A percentile compares a stretch with the other conserved stretches of the same genome.
phyloP scores from a whole-genome alignment of 2,797 vertebrate species.

The Onychomys leucogaster region DNA sequence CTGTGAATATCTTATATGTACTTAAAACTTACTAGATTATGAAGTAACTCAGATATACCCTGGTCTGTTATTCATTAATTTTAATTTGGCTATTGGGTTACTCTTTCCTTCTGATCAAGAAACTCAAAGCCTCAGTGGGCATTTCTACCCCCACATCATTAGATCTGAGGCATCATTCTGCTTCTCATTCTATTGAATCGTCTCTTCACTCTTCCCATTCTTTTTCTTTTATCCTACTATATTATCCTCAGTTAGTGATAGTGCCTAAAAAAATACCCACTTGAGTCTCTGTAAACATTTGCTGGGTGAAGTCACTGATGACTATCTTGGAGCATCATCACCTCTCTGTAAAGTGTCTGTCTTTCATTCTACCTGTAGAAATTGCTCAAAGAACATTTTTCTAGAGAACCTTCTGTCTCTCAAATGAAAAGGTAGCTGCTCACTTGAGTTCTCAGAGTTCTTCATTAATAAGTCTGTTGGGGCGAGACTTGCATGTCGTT shows the following conservation, averaged over 20 bases:
- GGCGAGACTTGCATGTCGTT: neutral
- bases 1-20: neutral
- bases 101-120: constrained; percentile 9
- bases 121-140: neutral
- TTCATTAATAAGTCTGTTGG: neutral
- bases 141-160: neutral
- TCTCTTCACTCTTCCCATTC: neutral
- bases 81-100: neutral
- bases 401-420: neutral
- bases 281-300: constrained; percentile 8
- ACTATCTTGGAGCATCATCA: neutral
- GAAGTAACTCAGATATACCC: neutral
- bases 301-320: neutral
- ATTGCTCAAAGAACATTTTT: neutral
- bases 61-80: neutral
- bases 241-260: neutral
- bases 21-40: constrained; percentile 36
- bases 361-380: constrained; percentile 13
- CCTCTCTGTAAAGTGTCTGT: neutral
- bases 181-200: neutral
- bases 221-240: neutral
- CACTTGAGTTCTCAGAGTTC: neutral
- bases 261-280: neutral
- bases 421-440: neutral
- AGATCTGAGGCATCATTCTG: neutral